Conservation (phyloP, 92 coral and sea anemone species). For the Pocillopora grandis region DNA sequence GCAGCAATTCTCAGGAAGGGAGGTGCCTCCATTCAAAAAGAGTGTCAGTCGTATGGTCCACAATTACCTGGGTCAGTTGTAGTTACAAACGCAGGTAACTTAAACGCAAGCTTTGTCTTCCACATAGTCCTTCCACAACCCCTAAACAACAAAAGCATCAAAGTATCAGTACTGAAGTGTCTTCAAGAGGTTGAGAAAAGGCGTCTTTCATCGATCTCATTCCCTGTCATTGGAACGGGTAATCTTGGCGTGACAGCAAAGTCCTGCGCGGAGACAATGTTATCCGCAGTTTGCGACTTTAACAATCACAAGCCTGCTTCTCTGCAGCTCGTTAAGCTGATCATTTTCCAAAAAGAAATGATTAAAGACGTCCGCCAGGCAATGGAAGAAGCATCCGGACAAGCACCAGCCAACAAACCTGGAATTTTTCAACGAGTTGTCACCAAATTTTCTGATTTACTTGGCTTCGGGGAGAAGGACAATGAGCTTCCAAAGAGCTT, state of each 20-base stretch:
- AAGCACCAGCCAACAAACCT: not conserved
- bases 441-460: not conserved
- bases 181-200: conserved; percentile 38
- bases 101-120: conserved; percentile 7
- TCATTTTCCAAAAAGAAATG: conserved; percentile 67
- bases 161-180: conserved; percentile 29
- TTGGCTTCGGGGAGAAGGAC: conserved; percentile 3
- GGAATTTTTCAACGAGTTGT: not conserved
- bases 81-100: conserved; percentile 57
- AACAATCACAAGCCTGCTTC: conserved; percentile 43
- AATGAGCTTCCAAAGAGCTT: not conserved
- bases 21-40: conserved; percentile 47
- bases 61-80: conserved; percentile 37
- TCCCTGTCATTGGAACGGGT: conserved; percentile 86
- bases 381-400: conserved; percentile 44
- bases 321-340: conserved; percentile 60
- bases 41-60: conserved; percentile 24
- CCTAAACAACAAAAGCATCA: not conserved
- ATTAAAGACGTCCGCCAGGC: conserved; percentile 53
- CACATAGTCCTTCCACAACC: conserved; percentile 18
- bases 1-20: conserved; percentile 61
- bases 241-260: conserved; percentile 51
- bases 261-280: conserved; percentile 58
- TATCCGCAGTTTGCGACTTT: conserved; percentile 62
- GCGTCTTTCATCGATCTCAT: conserved; percentile 44